These are phyloP conservation scores for Odontomachus brunneus DNA, from an alignment of 1,140 invertebrate genomes.

Conservation along the genomic window DNA sequence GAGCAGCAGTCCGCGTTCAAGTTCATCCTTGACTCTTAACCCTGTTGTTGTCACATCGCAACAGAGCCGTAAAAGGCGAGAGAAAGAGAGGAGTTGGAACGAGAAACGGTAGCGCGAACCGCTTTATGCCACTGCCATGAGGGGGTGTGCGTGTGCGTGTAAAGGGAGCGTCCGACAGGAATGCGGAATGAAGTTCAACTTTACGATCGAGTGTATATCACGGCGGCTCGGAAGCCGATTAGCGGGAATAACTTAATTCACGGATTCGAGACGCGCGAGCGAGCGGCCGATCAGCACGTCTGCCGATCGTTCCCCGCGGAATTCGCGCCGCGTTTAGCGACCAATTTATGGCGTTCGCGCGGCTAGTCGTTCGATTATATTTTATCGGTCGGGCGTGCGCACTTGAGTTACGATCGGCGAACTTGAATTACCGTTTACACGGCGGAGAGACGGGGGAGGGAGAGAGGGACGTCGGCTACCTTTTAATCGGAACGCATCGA, in stretches of 20 bases:
- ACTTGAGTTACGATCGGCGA: slow-evolving; percentile 45
- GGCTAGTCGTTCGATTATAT: slow-evolving; percentile 61
- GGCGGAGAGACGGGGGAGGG: not conserved
- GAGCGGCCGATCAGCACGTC: not conserved
- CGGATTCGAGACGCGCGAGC: slow-evolving; percentile 49
- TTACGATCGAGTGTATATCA: slow-evolving; percentile 72
- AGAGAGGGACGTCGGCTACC: not conserved
- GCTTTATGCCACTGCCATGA: not conserved
- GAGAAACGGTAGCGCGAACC: not conserved
- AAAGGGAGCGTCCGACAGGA: slow-evolving; percentile 25
- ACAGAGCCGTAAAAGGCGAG: slow-evolving; percentile 61
- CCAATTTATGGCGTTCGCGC: slow-evolving; percentile 56
- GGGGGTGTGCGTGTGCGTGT: not conserved
- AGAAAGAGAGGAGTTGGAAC: not conserved
- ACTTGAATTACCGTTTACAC: slow-evolving; percentile 59
- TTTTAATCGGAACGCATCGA: slow-evolving; percentile 44
- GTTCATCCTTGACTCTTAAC: slow-evolving; percentile 66
- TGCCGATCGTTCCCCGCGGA: slow-evolving; percentile 45
- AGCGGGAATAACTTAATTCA: slow-evolving; percentile 74
- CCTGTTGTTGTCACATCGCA: slow-evolving; percentile 61
- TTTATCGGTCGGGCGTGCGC: slow-evolving; percentile 49
- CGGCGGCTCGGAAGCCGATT: slow-evolving; percentile 69
- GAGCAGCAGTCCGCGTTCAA: slow-evolving; percentile 52
- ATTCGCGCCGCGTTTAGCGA: slow-evolving; percentile 65
- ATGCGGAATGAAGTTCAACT: slow-evolving; percentile 66